Conservation (phyloP, 2,797 vertebrate species). For the Poecilia picta region DNA sequence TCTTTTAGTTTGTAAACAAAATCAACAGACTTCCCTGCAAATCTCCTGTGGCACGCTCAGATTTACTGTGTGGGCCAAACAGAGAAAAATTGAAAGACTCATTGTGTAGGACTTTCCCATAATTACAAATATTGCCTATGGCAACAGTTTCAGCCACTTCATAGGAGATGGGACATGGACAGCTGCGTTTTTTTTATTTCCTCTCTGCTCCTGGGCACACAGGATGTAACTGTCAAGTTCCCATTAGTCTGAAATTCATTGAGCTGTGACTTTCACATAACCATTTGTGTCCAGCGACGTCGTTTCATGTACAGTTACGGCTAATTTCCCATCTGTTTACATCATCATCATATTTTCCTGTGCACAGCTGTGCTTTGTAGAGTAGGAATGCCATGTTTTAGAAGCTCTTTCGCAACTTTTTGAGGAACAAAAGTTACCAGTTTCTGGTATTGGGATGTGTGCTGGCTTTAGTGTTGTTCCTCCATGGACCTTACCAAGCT, state of each 20-base stretch:
- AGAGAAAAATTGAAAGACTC: neutral
- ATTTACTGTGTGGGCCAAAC: neutral
- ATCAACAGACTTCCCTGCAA: neutral
- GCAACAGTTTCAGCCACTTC: neutral
- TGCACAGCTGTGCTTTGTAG: neutral
- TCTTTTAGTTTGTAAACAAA: constrained; percentile 1
- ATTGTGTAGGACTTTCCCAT: neutral
- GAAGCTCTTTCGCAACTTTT: neutral
- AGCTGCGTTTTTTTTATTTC: neutral
- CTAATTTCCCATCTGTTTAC: neutral
- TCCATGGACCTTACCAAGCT: too few relatives aligned
- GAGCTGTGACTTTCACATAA: constrained; percentile 5
- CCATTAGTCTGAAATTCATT: constrained; percentile 3
- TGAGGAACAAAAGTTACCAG: too few relatives aligned
- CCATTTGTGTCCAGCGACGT: neutral
- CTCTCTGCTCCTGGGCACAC: neutral
- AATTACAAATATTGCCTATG: neutral
- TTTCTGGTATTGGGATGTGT: neutral
- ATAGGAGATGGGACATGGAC: neutral
- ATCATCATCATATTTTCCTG: neutral
- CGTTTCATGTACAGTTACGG: neutral
- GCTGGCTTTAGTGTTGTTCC: neutral
- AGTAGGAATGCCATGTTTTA: neutral
- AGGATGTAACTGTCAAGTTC: constrained; percentile 6
- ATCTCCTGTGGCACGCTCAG: neutral